Base-by-base conservation (phyloP, 1,140 invertebrate genomes). In the Drosophila subpulchrella region DNA sequence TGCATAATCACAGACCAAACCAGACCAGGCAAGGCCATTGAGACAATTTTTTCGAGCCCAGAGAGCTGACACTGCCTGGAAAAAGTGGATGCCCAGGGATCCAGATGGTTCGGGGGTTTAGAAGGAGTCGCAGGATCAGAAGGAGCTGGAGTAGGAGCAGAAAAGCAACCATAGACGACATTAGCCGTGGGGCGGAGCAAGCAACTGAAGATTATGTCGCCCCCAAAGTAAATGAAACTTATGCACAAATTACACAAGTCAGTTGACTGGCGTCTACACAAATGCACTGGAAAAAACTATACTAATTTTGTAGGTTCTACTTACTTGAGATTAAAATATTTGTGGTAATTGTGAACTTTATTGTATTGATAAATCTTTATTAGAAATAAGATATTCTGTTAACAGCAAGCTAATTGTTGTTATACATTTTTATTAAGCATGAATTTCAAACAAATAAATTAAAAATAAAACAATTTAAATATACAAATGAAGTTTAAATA, bases 211-310 rank as follows among this genome's bases (percentile, higher is more conserved):
- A 88, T 89, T 89, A 89, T 89, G 83, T 83, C 83, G 84, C 80
- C 84, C 79, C 75, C 66, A 90, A 90, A 81, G 84, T 84, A 89
- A 89, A 89, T 89, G 81, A 89, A 89, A 89, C 84, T 89, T 89
- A 75, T 89, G 84, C 84, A 78, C 74, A 89, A 89, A 89, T 89
- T 89, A 89, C 86, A 89, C 84, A 89, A 90, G 81, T 81, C 84
- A 84, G 77, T 80, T 78, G 79, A 70, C 72, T 62, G 72, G 62
- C 62, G 77, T 70, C 47, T 63, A 59, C 50, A 47, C 61, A 42
- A 17, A 8, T 20, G 32, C 65, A 66, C 65, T 68, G 38, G 0
- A 12, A 50, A 7, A 44, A 32, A 42, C 36, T 24, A 2, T 46
- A n/a, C 32, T 8, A 7, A 8, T 32, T 32, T 8, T 1, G 27